Evolutionary conservation across 2,113 vertebrate species (phyloP), one percentile per base, ranked within the genome.

Genomic region (Gobiocypris rarus): DNA sequence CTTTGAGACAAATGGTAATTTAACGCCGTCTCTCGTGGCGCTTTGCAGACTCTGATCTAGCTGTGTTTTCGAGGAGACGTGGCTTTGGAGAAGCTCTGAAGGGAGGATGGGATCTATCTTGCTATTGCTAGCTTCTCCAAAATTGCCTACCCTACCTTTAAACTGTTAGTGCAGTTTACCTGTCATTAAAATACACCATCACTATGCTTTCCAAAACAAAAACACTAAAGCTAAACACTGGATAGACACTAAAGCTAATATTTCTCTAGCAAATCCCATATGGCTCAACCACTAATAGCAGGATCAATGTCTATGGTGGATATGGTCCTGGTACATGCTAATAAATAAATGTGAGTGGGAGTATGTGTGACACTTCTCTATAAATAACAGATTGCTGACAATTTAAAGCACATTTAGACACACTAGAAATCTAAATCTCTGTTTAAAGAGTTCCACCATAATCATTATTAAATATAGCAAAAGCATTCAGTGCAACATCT

Each of bases 351-450:
- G 14, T 31, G n/a, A 52, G 15, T 28, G 26, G 17, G n/a, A 74
- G n/a, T 17, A 50, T 45, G 5, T 48, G 41, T 26, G 70, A 73
- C 41, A 26, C 9, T 48, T 48, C 38, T 45, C 2, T 5, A 73
- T 73, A 45, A 73, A 73, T 26, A 73, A 26, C 41, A 48, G 41
- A 73, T 26, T 48, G 8, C 65, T n/a, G 22, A 11, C 24, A 43
- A 45, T 73, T n/a, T 48, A 73, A 45, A 73, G 70, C 70, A 48
- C 41, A 71, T 38, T 67, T 45, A 41, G 69, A 24, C 24, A 65
- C 13, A 70, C 17, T 22, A 41, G 34, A 41, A 22, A 38, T 38
- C 38, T 1, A 38, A 38, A 38, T 38, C 38, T 38, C 31, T 38
- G 8, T 69, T 69, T 69, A 69, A 38, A 69, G 34, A 69, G 17